phyloP scores from a whole-genome alignment of 2,888 invertebrate species.

The Phengaris arion region DNA sequence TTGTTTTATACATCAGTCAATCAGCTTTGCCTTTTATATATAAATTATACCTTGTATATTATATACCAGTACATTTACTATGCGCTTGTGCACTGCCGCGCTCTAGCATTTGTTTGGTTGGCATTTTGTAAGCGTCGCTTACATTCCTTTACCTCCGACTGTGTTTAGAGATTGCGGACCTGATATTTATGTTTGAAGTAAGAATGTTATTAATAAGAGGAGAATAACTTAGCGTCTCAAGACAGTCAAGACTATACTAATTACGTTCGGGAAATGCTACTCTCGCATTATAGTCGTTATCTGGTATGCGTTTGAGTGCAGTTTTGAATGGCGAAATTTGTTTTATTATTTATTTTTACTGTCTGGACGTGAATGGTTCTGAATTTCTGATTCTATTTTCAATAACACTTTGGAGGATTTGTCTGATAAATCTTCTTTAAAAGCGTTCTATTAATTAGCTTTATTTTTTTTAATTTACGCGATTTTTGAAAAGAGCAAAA shows the following conservation, averaged over 20 bases:
- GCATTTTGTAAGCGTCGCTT: conserved; percentile 34
- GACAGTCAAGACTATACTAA: conserved; percentile 48
- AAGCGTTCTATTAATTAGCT: not conserved
- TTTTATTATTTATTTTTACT: conserved; percentile 37
- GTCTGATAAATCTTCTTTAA: not conserved
- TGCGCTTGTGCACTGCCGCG: not conserved
- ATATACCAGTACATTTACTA: conserved; percentile 1
- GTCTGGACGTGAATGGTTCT: conserved; percentile 36
- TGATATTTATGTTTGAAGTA: conserved; percentile 43
- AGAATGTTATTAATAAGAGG: conserved; percentile 48
- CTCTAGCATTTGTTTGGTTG: conserved; percentile 30
- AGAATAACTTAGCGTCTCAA: conserved; percentile 46
- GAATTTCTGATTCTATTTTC: conserved; percentile 22
- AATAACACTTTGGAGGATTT: conserved; percentile 14
- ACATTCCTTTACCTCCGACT: conserved; percentile 39
- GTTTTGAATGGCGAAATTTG: conserved; percentile 37
- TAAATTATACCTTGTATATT: not conserved
- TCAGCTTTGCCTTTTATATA: no score
- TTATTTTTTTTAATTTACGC: not conserved
- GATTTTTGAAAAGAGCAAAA: no score
- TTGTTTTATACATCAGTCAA: no score
- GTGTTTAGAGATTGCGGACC: conserved; percentile 40
- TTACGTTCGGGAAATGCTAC: conserved; percentile 42
- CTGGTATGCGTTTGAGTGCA: conserved; percentile 44
- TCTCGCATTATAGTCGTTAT: conserved; percentile 37